Base-by-base conservation (phyloP, 2,888 invertebrate species). In the Fragum sueziense region DNA sequence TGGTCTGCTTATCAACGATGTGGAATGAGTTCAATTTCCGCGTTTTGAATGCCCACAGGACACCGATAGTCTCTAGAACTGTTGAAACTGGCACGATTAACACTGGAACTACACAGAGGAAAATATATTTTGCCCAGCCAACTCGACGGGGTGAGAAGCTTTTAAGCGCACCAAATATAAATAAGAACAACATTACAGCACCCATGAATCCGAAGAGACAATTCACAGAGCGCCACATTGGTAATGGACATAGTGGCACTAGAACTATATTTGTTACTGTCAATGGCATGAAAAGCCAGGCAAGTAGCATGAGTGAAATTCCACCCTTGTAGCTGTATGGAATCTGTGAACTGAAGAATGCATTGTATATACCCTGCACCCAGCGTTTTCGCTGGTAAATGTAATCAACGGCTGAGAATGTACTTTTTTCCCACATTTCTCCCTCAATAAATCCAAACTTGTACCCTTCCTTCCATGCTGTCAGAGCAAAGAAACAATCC, bases 381-480 rank as follows among this genome's bases (percentile, higher is more conserved):
- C 91, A 91, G 2, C 90, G 88, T 52, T 87, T 86, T 33, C 91
- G 76, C 76, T 90, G 90, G 57, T 85, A 85, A 9, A 91, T 83
- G 67, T 88, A 91, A 73, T 91, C 90, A 52, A 82, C 76, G 0
- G 87, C 71, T 11, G 90, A 88, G 72, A 91, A 91, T 6, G 91
- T 89, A 74, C 90, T 90, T 51, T 89, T 88, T 69, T 91, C 90
- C 84, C 87, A 85, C 90, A 91, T 91, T 74, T 89, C 90, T 0
- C 91, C 91, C 61, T 91, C 89, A 31, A 91, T 87, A 69, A 89
- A 89, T 2, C 89, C 89, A 80, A 91, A 91, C 75, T 79, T 86
- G 79, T 90, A 88, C 2, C 91, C 91, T 70, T 86, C 82, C 27
- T 86, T 86, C 86, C 84, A 88, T 7, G 90, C 91, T 29, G 86